Conservation (phyloP, 2,888 invertebrate species). For the Theristus sp. region DNA sequence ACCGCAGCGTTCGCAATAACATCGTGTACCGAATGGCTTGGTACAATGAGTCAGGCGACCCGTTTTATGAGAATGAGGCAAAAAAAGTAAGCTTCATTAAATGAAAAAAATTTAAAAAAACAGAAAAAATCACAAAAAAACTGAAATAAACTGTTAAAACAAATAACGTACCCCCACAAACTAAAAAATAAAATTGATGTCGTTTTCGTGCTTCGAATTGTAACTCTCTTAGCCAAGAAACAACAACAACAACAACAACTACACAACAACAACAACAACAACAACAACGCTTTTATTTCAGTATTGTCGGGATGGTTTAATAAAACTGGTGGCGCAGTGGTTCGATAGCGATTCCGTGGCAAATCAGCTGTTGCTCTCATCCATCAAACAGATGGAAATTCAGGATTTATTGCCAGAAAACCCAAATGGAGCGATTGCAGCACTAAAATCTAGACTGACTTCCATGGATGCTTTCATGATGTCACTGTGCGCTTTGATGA, state of each 20-base stretch:
- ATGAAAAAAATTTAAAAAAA: no score
- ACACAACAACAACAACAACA: neutral
- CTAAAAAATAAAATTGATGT: no score
- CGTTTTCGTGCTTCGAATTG: no score
- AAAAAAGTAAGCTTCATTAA: neutral
- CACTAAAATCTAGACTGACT: no score
- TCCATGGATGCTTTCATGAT: no score
- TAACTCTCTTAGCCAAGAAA: no score
- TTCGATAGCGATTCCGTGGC: neutral
- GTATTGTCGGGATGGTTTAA: neutral
- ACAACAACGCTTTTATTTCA: neutral
- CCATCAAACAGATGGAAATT: neutral
- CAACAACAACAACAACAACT: no score
- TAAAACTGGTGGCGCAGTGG: neutral
- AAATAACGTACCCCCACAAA: no score
- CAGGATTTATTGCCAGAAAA: neutral
- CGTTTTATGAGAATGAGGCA: neutral
- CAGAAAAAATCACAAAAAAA: no score
- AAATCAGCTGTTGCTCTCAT: neutral
- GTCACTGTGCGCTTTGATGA: no score
- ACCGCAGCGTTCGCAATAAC: neutral
- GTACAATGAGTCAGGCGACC: neutral
- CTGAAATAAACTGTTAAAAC: no score
- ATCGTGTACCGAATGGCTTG: neutral
- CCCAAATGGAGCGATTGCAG: no score